Conservation (phyloP, 1,140 invertebrate genomes). For the Anoplophora glabripennis region DNA sequence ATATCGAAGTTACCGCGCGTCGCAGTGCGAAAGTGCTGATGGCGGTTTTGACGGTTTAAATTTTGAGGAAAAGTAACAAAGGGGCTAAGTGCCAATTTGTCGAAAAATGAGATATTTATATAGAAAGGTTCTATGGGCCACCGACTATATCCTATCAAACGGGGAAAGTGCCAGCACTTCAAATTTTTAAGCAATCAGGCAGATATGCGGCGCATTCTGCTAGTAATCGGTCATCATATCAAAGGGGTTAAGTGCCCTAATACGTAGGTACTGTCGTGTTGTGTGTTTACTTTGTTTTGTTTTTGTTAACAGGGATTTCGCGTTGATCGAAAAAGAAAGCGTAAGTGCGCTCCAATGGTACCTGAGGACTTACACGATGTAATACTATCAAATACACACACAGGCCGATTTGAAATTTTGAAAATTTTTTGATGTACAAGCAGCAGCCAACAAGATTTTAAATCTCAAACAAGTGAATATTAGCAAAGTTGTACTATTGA, state of each 20-base stretch:
- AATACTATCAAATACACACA: constrained; percentile 21
- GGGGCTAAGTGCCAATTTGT: constrained; percentile 7
- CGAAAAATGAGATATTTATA: neutral
- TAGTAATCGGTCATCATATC: too few species aligned
- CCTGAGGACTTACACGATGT: constrained; percentile 18
- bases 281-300: too few species aligned
- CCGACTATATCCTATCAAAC: constrained; percentile 4
- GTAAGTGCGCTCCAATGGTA: constrained; percentile 9
- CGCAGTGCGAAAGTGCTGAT: too few species aligned
- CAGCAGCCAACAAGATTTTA: constrained; percentile 16
- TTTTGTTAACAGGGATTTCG: constrained; percentile 23
- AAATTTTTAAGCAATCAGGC: too few species aligned
- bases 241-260: too few species aligned
- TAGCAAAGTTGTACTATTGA: constrained; percentile 17
- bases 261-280: too few species aligned
- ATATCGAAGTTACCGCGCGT: too few species aligned
- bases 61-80: constrained; percentile 2
- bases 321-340: constrained; percentile 23
- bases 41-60: too few species aligned
- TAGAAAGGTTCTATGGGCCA: neutral
- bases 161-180: neutral
- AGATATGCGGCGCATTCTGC: too few species aligned
- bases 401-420: constrained; percentile 16
- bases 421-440: constrained; percentile 26
- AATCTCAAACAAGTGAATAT: constrained; percentile 22